Percentiles rank a stretch among this genome's conserved stretches.
Evolutionary conservation across 2,113 vertebrate genomes (phyloP).

Genomic region (Fulmarus glacialis): DNA sequence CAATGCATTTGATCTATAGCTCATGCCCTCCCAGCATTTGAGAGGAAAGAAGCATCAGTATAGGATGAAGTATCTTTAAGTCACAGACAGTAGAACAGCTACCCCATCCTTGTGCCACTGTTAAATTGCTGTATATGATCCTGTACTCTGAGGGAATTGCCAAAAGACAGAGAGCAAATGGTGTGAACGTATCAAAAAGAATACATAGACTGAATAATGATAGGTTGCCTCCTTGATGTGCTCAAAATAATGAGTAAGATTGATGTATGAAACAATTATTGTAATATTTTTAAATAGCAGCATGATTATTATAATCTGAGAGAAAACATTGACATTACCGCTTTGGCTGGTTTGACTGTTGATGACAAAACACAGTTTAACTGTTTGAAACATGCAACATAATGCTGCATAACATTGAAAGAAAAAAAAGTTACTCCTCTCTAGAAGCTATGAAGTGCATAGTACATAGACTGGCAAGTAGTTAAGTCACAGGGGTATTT

Average conservation of each 20-base stretch:
- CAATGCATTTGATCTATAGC: not conserved
- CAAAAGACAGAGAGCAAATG: not conserved
- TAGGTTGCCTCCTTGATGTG: not conserved
- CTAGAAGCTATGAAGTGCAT: not conserved
- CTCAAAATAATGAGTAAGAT: not conserved
- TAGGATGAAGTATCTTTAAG: not conserved
- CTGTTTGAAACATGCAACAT: not conserved
- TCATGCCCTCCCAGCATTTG: not conserved
- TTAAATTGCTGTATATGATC: not conserved
- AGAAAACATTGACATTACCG: not conserved
- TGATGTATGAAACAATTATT: not conserved
- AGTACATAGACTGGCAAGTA: not conserved
- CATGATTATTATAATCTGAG: not conserved
- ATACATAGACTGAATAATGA: not conserved
- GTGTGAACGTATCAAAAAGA: not conserved
- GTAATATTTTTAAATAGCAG: not conserved
- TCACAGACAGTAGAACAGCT: not conserved
- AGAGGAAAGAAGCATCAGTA: not conserved
- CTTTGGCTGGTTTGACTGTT: not conserved
- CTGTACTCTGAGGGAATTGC: not conserved
- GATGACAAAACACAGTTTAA: not conserved
- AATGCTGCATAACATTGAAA: not conserved
- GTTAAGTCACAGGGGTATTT: not conserved
- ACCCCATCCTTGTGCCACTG: not conserved
- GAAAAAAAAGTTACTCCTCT: not conserved